Percentiles rank a stretch among this genome's conserved stretches.
Conservation (phyloP, 1,140 invertebrate genomes). For the Tribolium madens region DNA sequence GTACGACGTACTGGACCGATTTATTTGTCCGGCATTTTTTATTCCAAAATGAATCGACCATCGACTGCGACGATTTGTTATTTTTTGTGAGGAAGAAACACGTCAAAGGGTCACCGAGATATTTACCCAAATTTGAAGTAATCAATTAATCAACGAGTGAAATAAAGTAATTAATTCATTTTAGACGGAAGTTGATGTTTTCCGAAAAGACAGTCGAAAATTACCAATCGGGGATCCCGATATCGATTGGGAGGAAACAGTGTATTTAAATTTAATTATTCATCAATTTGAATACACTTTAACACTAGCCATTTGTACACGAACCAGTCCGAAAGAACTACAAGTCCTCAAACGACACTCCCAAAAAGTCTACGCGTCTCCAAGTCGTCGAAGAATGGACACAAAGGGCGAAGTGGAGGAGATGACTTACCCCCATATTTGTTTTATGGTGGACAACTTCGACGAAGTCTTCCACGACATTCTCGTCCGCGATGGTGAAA, state of each 20-base stretch:
- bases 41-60: conserved; percentile 84
- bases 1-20: conserved; percentile 96
- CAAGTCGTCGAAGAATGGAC: conserved; percentile 96
- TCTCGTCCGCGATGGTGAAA: conserved; percentile 95
- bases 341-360: conserved; percentile 94
- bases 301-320: conserved; percentile 96
- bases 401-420: conserved; percentile 98
- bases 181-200: conserved; percentile 94
- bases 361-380: conserved; percentile 96
- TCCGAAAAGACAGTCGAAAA: conserved; percentile 96
- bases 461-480: conserved; percentile 98
- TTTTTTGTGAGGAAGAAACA: conserved; percentile 96
- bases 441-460: conserved; percentile 99
- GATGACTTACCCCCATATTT: conserved; percentile 98
- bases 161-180: conserved; percentile 56
- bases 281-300: conserved; percentile 99
- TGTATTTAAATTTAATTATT: conserved; percentile 98
- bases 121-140: conserved; percentile 91
- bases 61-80: conserved; percentile 93
- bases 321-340: conserved; percentile 96
- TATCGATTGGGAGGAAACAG: conserved; percentile 99
- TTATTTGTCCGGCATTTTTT: conserved; percentile 95
- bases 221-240: conserved; percentile 94
- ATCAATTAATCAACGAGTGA: background rate
- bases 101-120: conserved; percentile 85